Evolutionary conservation across 2,113 vertebrate species (phyloP).

Genomic region (Oriolus oriolus): DNA sequence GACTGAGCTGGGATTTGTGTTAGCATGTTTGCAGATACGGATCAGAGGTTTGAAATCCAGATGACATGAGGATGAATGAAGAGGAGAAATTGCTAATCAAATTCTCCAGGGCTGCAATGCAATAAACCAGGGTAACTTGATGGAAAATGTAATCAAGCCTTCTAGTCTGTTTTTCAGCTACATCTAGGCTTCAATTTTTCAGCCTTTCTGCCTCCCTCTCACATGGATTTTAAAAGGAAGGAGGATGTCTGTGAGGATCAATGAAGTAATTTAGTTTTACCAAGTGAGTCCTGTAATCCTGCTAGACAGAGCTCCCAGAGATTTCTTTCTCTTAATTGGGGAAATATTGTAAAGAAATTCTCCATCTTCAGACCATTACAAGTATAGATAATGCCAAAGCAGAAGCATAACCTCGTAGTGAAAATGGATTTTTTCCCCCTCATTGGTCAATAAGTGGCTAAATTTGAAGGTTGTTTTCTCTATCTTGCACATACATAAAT

Average conservation of each 20-base stretch:
- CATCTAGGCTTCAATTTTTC: not conserved
- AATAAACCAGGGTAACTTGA: conserved; percentile 21
- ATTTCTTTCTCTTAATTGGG: not conserved
- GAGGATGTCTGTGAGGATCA: not conserved
- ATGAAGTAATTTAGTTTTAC: not conserved
- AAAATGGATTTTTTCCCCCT: not conserved
- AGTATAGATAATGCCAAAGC: not conserved
- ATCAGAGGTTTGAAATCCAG: not conserved
- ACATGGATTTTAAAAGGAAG: not conserved
- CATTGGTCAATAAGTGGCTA: not conserved
- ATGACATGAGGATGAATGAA: conserved; percentile 11
- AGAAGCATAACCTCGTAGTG: not conserved
- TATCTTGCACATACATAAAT: not conserved
- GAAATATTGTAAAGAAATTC: not conserved
- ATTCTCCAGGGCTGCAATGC: conserved; percentile 10
- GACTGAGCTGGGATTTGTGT: not conserved
- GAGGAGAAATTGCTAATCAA: conserved; percentile 29
- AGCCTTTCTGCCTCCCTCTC: not conserved
- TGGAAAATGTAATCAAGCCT: conserved; percentile 34
- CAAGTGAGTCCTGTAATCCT: not conserved
- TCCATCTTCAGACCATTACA: not conserved
- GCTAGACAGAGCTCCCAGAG: not conserved
- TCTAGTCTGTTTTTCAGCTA: conserved; percentile 17
- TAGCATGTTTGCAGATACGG: not conserved
- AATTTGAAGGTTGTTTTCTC: not conserved